Evolutionary conservation across 1,140 invertebrate genomes (phyloP), one percentile per base, ranked within the genome.

Genomic region (Eupristina koningsbergeri): DNA sequence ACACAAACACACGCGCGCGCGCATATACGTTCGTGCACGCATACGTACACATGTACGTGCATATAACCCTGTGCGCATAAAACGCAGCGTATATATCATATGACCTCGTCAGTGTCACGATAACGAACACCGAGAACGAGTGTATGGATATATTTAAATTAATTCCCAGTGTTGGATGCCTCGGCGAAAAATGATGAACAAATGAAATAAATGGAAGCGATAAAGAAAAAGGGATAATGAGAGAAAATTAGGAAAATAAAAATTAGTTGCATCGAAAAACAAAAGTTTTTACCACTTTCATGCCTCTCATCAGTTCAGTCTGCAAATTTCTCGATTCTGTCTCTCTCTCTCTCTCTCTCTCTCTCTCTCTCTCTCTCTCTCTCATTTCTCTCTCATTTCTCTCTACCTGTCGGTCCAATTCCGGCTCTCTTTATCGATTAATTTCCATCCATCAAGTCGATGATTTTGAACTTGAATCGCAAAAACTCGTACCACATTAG

Each of bases 391-490:
- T 5, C 22, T 6, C 2, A 3, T 22, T 9, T 26, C 50, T 2
- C 17, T 3, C 50, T 53, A 3, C 39, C 34, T 69, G 17, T 19
- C 34, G 5, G 11, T 36, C 31, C 39, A 13, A 1, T 26, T 71
- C 22, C 39, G 15, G 13, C 36, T 15, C 61, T 9, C 58, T 15
- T 53, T 67, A 73, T 50, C 73, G 73, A 82, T 82, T 76, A 82
- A 82, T 82, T 76, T 76, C 26, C 81, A 82, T 82, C 69, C 50
- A 82, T 76, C 73, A 82, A 82, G 50, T 74, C 63, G 71, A 82
- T 76, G 81, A 76, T 76, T 82, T 76, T 36, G 61, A 45, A 76
- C 61, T 53, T 67, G 39, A n/a, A 31, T 58, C 34, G 17, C 53
- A 45, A 77, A 63, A 77, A 63, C 34, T 34, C 50, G 29, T 34